Evolutionary conservation across 2,113 vertebrate genomes (phyloP).

Genomic region (Epinephelus lanceolatus): DNA sequence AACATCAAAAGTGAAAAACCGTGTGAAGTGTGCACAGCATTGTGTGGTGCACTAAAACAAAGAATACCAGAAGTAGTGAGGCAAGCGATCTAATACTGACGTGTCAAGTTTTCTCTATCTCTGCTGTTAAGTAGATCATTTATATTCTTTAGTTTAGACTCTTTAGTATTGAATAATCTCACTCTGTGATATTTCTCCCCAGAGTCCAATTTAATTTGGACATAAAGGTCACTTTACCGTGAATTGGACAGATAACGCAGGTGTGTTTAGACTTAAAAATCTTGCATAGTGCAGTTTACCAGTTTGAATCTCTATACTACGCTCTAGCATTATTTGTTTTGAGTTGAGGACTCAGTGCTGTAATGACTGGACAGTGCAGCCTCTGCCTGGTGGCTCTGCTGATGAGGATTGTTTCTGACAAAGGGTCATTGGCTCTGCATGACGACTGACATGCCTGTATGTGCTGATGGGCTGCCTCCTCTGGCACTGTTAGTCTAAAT

Average conservation of each 20-base stretch:
- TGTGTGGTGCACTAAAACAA: not conserved
- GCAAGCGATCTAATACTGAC: not conserved
- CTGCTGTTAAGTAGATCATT: not conserved
- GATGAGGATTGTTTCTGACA: conserved; percentile 75
- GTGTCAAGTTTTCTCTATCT: not conserved
- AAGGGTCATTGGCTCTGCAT: conserved; percentile 61
- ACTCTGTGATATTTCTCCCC: not conserved
- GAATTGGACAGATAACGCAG: not conserved
- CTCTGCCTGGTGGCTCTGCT: conserved; percentile 26
- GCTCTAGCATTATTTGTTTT: not conserved
- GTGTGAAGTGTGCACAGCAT: not conserved
- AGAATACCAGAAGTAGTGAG: not conserved
- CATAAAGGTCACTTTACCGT: not conserved
- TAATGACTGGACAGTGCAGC: not conserved
- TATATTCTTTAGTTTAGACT: not conserved
- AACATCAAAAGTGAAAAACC: conserved; percentile 7
- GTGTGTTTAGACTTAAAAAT: not conserved
- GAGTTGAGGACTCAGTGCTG: not conserved
- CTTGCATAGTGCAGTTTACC: not conserved
- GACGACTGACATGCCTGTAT: conserved; percentile 54
- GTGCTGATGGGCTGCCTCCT: conserved; percentile 69
- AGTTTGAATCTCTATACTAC: not conserved
- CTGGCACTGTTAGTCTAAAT: conserved; percentile 71
- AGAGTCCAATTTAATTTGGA: not conserved
- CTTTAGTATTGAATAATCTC: not conserved